Evolutionary conservation across 2,113 vertebrate species (phyloP).

Genomic region (Mormoops blainvillei): DNA sequence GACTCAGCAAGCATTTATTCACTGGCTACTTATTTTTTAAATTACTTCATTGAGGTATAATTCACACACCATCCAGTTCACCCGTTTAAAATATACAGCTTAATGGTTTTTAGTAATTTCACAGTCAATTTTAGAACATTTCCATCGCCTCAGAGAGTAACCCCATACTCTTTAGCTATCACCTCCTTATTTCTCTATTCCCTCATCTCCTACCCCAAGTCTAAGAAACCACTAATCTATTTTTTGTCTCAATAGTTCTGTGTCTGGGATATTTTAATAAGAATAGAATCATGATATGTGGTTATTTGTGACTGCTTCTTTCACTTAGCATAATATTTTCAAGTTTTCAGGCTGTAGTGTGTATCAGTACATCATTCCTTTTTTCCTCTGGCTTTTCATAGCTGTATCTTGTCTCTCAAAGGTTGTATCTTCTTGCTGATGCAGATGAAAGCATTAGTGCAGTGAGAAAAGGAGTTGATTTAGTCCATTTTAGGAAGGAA

Average conservation of each 20-base stretch:
- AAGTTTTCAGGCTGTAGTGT: neutral
- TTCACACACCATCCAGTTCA: neutral
- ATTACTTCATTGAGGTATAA: neutral
- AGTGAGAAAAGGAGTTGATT: neutral
- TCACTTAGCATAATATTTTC: neutral
- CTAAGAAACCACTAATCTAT: neutral
- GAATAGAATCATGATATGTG: neutral
- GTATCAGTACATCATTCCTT: neutral
- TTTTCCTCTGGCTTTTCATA: neutral
- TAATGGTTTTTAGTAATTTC: neutral
- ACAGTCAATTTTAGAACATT: neutral
- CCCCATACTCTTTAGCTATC: neutral
- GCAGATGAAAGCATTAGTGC: neutral
- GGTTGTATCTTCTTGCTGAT: neutral
- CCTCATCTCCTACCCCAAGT: neutral
- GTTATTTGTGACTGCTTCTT: neutral
- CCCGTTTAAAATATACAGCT: neutral
- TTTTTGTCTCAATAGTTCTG: neutral
- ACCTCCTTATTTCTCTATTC: accelerated
- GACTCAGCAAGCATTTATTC: neutral
- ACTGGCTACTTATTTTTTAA: neutral
- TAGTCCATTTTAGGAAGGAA: neutral
- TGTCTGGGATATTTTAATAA: neutral
- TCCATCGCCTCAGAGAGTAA: neutral
- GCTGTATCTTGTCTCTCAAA: neutral